Evolutionary conservation across 2,113 vertebrate genomes (phyloP).

Genomic region (Clarias gariepinus): DNA sequence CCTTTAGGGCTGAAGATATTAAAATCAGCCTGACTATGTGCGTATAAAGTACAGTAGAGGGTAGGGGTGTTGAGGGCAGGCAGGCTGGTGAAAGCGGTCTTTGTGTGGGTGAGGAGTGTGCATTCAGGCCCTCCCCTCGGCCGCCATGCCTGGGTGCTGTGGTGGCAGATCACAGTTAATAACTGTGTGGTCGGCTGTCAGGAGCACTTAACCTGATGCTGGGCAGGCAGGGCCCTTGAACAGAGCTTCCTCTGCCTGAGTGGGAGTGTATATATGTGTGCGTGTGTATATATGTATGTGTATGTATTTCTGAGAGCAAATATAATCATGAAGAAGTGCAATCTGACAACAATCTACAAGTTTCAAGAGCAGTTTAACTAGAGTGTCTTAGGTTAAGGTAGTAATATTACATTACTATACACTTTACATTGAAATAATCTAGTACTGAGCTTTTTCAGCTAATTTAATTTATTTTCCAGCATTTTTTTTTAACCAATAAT

Average conservation of each 20-base stretch:
- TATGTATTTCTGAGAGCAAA: conserved; percentile 25
- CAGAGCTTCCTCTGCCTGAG: conserved; percentile 64
- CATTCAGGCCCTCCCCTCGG: conserved; percentile 64
- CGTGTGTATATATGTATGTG: conserved; percentile 11
- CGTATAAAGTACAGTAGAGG: conserved; percentile 64
- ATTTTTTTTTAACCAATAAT: not conserved
- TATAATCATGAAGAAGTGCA: conserved; percentile 22
- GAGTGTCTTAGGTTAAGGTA: not conserved
- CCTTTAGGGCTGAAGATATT: not conserved
- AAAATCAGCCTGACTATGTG: conserved; percentile 37
- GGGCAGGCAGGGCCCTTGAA: conserved; percentile 69
- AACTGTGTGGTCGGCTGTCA: conserved; percentile 79
- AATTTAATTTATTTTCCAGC: too few relatives aligned
- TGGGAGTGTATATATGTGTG: conserved; percentile 36
- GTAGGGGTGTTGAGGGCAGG: conserved; percentile 51
- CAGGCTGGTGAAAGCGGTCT: conserved; percentile 72
- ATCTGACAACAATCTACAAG: conserved; percentile 10
- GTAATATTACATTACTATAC: not conserved
- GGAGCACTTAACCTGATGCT: conserved; percentile 77
- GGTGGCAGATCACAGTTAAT: conserved; percentile 79
- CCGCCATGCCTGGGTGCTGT: conserved; percentile 62
- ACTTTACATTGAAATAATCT: not conserved
- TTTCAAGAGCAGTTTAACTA: not conserved
- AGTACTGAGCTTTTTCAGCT: not conserved
- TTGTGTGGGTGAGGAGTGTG: conserved; percentile 71